Percentiles rank a stretch among this genome's conserved stretches.
Evolutionary conservation across 1,140 invertebrate genomes (phyloP).

Genomic region (Eumeta japonica): DNA sequence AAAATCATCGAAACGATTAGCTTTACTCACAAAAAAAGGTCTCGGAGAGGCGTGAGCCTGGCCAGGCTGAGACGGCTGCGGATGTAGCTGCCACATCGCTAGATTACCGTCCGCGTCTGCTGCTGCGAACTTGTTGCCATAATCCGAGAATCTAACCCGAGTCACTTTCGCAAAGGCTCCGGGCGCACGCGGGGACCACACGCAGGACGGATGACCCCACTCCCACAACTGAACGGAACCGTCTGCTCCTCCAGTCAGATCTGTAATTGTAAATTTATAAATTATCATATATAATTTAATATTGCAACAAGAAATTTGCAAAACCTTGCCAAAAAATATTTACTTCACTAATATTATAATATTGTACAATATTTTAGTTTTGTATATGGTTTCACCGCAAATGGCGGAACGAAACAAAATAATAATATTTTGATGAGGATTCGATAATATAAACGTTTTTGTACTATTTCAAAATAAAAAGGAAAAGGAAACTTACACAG

Average conservation of each 20-base stretch:
- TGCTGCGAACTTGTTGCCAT: conserved; percentile 98
- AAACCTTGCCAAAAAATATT: no score
- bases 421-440: no score
- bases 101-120: conserved; percentile 89
- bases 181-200: conserved; percentile 84
- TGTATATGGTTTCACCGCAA: no score
- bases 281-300: no score
- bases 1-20: no score
- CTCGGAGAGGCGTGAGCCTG: conserved; percentile 65
- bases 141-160: conserved; percentile 88
- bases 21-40: conserved; percentile 96
- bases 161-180: conserved; percentile 94
- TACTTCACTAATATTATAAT: no score
- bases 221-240: conserved; percentile 97
- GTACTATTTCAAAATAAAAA: no score
- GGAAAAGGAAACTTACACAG: conserved; percentile 90
- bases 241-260: conserved; percentile 95
- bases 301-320: no score
- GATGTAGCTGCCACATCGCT: conserved; percentile 91
- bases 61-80: conserved; percentile 59
- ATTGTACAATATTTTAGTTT: no score
- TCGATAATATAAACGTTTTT: no score
- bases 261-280: no score
- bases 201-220: conserved; percentile 90
- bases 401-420: no score